Conservation (phyloP, 2,797 vertebrate species). For the Psittacula derbiana region DNA sequence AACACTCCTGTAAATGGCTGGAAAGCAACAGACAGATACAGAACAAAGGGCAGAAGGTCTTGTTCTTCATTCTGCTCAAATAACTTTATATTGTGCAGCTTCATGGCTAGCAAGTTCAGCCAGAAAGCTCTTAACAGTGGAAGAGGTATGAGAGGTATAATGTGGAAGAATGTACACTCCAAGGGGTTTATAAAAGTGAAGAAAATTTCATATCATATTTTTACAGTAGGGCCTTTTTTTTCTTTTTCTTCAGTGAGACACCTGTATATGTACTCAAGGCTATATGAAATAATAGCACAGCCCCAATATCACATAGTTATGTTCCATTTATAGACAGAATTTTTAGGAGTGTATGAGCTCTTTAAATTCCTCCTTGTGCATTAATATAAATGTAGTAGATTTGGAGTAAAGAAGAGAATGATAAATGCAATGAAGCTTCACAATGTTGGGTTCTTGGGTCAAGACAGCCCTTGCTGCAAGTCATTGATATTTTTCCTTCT, state of each 20-base stretch:
- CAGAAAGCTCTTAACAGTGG: conserved; percentile 17
- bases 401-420: not conserved
- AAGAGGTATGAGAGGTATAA: conserved; percentile 14
- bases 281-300: not conserved
- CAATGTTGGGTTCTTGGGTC: not conserved
- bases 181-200: conserved; percentile 46
- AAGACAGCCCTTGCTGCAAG: not conserved
- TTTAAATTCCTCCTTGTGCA: not conserved
- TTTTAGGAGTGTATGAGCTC: not conserved
- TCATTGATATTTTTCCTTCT: not conserved
- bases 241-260: not conserved
- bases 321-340: not conserved
- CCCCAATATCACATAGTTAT: not conserved
- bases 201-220: not conserved
- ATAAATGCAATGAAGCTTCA: not conserved
- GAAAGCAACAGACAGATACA: not conserved
- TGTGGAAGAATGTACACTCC: not conserved
- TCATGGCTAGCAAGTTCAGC: not conserved
- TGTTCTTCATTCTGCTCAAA: conserved; percentile 26
- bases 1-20: not conserved
- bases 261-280: not conserved
- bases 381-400: not conserved
- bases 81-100: conserved; percentile 1
- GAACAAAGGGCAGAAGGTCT: conserved; percentile 12
- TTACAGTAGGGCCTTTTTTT: not conserved